Evolutionary conservation across 2,797 vertebrate species (phyloP).

Genomic region (Tokudaia muenninki): DNA sequence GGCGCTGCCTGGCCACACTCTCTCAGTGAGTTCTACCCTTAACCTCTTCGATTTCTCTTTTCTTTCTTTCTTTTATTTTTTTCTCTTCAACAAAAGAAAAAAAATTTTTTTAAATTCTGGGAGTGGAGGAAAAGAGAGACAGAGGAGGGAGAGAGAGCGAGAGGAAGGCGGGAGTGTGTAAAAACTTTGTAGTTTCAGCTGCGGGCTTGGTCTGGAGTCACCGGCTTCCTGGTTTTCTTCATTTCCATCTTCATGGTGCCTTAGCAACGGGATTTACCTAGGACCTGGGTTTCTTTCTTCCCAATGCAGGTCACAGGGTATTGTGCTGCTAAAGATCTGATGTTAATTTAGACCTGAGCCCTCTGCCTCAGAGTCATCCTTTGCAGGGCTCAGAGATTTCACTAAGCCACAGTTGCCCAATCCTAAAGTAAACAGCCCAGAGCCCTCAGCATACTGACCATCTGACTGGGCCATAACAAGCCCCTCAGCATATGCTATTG

Average conservation of each 20-base stretch:
- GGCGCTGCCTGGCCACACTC: constrained; percentile 88
- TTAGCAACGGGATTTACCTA: background rate
- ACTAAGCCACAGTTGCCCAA: constrained; percentile 78
- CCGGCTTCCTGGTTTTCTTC: background rate
- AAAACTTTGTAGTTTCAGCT: constrained; percentile 48
- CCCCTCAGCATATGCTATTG: constrained; percentile 44
- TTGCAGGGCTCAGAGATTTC: constrained; percentile 73
- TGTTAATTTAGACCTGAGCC: constrained; percentile 75
- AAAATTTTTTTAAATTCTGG: background rate
- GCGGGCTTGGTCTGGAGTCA: background rate
- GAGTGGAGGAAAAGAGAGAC: constrained; percentile 52
- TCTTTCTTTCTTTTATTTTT: constrained; percentile 60
- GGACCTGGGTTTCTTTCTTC: background rate
- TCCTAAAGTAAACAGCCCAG: constrained; percentile 80
- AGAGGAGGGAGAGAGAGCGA: background rate
- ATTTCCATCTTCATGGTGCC: background rate
- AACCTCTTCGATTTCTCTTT: background rate
- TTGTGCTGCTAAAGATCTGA: constrained; percentile 68
- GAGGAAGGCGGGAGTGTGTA: background rate
- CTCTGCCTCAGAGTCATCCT: constrained; percentile 58
- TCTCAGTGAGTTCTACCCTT: constrained; percentile 89
- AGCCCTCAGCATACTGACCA: constrained; percentile 70
- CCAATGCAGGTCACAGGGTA: background rate
- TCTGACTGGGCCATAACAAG: constrained; percentile 53
- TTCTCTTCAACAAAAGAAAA: background rate